Base-by-base conservation (phyloP, 2,113 vertebrate species). In the Albula glossodonta region DNA sequence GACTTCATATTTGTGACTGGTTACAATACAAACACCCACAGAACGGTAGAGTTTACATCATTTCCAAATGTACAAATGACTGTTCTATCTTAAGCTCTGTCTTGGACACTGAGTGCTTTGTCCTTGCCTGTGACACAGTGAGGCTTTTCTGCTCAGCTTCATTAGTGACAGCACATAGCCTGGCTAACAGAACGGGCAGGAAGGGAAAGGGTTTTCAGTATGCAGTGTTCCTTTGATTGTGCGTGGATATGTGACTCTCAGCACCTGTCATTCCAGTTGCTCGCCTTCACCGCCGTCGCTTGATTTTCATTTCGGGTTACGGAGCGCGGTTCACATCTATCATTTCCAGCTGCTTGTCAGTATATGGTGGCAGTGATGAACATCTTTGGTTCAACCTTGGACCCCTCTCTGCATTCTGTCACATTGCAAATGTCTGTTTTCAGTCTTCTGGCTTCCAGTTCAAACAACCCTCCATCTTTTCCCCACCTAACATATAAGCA, bases 271-370 rank as follows among this genome's bases (percentile, higher is more conserved):
- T 50, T 78, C 41, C 78, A 0, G 31, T 49, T 19, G 22, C 70
- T 74, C 31, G 70, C 70, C 50, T 25, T 78, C 48, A 15, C 31
- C 7, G 8, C 77, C 11, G 12, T 15, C 50, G 78, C 15, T 7
- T 79, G 78, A 79, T 10, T 79, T 79, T 79, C 78, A 50, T 79
- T 79, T 79, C 11, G 19, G 78, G 78, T 79, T 50, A 50, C 12
- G 17, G 31, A 50, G 5, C 11, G 11, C 49, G 15, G 7, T 49
- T 41, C 41, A 49, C 77, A 49, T 48, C 77, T 48, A 12, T 78
- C 78, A 79, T 48, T 79, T 48, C 50, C 48, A 79, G 10, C 49
- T 48, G 78, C 78, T 49, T 79, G 78, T 50, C 78, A 79, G 78
- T 79, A 79, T 17, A 50, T 74, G 31, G 70, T 74, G n/a, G n/a